Conservation (phyloP, 1,140 invertebrate genomes). For the Lethrus apterus region DNA sequence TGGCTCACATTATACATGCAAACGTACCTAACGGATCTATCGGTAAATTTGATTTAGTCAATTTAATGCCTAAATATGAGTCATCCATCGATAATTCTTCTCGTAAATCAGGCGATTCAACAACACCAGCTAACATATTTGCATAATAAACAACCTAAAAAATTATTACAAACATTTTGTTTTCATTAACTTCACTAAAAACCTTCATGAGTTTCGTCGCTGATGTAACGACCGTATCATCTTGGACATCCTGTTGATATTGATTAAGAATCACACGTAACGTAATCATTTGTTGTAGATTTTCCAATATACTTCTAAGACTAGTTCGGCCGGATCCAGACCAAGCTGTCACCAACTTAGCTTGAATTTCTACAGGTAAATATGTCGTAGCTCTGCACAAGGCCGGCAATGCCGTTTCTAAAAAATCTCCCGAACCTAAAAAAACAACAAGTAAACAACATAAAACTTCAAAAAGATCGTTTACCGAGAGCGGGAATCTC, state of each 20-base stretch:
- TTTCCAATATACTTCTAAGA: constrained; percentile 65
- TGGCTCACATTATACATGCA: no score
- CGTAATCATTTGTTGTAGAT: constrained; percentile 82
- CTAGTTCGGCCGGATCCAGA: constrained; percentile 61
- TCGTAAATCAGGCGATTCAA: constrained; percentile 57
- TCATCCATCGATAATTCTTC: constrained; percentile 41
- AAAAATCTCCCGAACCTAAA: constrained; percentile 65
- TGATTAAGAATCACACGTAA: constrained; percentile 70
- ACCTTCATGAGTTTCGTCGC: constrained; percentile 79
- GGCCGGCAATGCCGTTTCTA: constrained; percentile 73
- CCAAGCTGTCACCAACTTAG: constrained; percentile 72
- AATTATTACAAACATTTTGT: constrained; percentile 1
- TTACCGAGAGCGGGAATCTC: constrained; percentile 76
- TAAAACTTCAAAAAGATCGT: constrained; percentile 18
- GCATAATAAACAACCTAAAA: constrained; percentile 83
- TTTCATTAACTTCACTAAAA: constrained; percentile 5
- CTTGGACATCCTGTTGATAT: constrained; percentile 67
- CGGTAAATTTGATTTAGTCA: constrained; percentile 25
- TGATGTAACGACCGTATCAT: constrained; percentile 71
- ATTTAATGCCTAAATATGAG: constrained; percentile 27
- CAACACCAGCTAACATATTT: constrained; percentile 73
- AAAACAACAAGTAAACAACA: constrained; percentile 17
- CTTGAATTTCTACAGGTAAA: constrained; percentile 69
- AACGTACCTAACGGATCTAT: constrained; percentile 25
- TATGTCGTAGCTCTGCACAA: constrained; percentile 70